A percentile compares a stretch with the other conserved stretches of the same genome.
Conservation (phyloP, 2,888 invertebrate genomes). For the Polyommatus icarus region DNA sequence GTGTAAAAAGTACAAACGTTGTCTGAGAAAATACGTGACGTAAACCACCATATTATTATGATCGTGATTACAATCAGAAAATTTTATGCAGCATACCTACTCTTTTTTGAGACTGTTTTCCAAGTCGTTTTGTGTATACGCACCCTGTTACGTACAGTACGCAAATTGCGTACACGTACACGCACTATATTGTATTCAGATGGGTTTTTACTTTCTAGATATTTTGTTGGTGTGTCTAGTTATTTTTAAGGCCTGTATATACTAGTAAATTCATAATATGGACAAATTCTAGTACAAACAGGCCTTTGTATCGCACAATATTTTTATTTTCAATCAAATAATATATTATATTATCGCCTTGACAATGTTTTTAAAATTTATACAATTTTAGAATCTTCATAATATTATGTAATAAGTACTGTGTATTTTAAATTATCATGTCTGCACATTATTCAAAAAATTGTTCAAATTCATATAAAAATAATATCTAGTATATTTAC, state of each 20-base stretch:
- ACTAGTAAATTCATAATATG: neutral
- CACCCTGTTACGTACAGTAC: neutral
- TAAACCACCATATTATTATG: too few species aligned
- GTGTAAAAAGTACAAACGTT: too few species aligned
- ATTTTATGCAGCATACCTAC: too few species aligned
- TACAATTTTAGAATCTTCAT: neutral
- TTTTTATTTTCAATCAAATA: neutral
- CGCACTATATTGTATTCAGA: neutral
- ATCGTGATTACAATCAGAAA: too few species aligned
- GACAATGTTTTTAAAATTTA: neutral
- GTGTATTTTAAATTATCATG: neutral
- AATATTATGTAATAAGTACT: neutral
- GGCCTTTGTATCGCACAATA: neutral
- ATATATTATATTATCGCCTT: neutral
- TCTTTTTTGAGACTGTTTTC: neutral
- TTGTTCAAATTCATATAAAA: neutral
- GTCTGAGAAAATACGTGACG: too few species aligned
- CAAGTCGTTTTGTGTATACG: neutral
- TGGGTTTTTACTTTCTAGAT: neutral
- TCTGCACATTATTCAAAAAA: neutral
- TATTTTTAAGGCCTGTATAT: neutral
- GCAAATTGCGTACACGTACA: neutral
- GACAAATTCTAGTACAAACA: neutral
- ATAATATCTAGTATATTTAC: neutral
- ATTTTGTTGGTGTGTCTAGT: conserved; percentile 1